Base-by-base conservation (phyloP, 2,113 vertebrate genomes). In the Propithecus coquereli region DNA sequence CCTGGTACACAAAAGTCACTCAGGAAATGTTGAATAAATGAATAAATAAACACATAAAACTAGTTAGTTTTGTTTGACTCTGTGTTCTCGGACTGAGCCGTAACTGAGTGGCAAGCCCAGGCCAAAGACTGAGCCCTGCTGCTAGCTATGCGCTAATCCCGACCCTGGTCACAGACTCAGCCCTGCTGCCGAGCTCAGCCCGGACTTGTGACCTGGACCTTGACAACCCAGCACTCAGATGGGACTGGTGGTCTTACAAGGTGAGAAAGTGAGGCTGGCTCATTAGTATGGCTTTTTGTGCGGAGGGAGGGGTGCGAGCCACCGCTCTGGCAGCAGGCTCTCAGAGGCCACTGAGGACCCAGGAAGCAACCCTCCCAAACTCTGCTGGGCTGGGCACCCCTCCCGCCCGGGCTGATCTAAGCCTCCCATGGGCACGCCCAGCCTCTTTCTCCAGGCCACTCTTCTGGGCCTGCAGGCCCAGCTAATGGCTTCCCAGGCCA, bases 401-500 rank as follows among this genome's bases (percentile, higher is more conserved):
- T 23, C 25, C 14, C n/a, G 23, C 71, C 25, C 7, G 4, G n/a
- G 17, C 82, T 45, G 52, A 61, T 50, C 83, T 40, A 74, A 88
- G 82, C 83, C 43, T 87, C 93, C 95, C 84, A 6, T 22, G 94
- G 95, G 96, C 45, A 65, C 17, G 82, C 43, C 22, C 81, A 71
- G 76, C 65, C 6, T 16, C 88, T 74, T 91, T 91, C 73, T 96
- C 71, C 91, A 82, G 91, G 88, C 95, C 27, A 65, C 45, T 83
- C 54, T 10, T 77, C 61, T 34, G 40, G 90, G 61, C 82, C 1
- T 14, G n/a, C 32, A 54, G 34, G 71, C 43, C 87, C 63, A 68
- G 93, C 76, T 87, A 96, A 96, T 65, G 90, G 83, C 89, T 92
- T 97, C 68, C 85, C 52, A 32, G 94, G 95, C 94, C 73, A 85